These are phyloP conservation scores for Vidua chalybeata DNA, from an alignment of 2,113 vertebrate species.

Conservation along the genomic window DNA sequence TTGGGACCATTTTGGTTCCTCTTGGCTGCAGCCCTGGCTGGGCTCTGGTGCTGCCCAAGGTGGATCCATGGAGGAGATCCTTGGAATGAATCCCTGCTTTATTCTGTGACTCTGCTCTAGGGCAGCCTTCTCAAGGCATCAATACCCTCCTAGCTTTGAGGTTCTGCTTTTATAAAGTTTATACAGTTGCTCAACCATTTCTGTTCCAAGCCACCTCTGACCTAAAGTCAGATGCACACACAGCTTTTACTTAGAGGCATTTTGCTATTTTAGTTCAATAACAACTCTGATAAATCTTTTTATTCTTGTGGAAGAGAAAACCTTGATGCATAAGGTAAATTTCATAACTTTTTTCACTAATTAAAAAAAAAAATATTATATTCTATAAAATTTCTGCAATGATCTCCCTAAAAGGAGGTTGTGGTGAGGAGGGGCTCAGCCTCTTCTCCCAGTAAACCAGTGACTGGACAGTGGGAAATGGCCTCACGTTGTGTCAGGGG, in stretches of 20 bases:
- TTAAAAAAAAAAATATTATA: no score
- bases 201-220: neutral
- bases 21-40: no score
- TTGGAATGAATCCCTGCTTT: no score
- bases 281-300: neutral
- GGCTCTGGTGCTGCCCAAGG: no score
- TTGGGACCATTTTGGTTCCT: no score
- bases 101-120: neutral
- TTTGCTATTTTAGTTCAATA: neutral
- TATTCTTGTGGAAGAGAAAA: neutral
- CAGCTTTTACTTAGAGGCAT: rapidly evolving
- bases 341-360: rapidly evolving
- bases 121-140: neutral
- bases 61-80: no score
- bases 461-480: neutral
- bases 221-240: rapidly evolving
- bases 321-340: neutral
- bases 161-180: neutral
- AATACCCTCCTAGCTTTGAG: neutral
- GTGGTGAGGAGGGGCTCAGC: neutral
- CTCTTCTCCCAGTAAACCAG: neutral
- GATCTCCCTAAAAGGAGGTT: neutral
- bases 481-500: neutral
- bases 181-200: no score
- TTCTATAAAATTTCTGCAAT: neutral